Evolutionary conservation across 53 echinoderm and acorn worm genomes (phyloP).

Genomic region (Holothuria leucospilota): DNA sequence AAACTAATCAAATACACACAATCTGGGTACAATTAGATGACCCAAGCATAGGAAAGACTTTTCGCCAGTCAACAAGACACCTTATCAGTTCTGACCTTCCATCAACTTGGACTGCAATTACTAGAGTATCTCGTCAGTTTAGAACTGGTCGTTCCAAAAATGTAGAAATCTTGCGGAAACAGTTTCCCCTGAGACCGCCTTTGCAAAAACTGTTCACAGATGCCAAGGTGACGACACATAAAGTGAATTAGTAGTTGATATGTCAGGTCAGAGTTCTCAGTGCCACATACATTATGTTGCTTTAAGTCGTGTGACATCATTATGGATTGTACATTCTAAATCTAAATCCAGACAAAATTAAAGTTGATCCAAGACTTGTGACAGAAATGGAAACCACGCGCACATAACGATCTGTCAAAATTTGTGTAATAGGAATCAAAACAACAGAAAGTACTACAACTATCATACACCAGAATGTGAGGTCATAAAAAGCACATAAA

Average conservation of each 20-base stretch:
- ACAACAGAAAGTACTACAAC: slow-evolving; percentile 12
- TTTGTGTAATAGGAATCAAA: not conserved
- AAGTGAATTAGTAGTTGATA: slow-evolving; percentile 5
- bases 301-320: slow-evolving; percentile 42
- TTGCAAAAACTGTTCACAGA: slow-evolving; percentile 40
- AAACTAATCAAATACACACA: slow-evolving; percentile 14
- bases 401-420: not conserved
- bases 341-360: slow-evolving; percentile 29
- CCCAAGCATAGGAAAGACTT: not conserved
- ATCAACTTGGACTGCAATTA: slow-evolving; percentile 34
- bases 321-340: slow-evolving; percentile 22
- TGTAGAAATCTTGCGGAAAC: slow-evolving; percentile 18
- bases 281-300: slow-evolving; percentile 51
- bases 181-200: slow-evolving; percentile 32
- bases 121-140: slow-evolving; percentile 7
- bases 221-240: slow-evolving; percentile 28
- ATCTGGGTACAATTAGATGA: slow-evolving; percentile 48
- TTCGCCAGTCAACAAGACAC: not conserved
- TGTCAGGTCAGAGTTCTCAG: not conserved
- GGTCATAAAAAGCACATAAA: not conserved
- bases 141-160: not conserved
- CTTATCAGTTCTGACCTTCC: not conserved
- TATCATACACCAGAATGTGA: not conserved
- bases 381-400: slow-evolving; percentile 23
- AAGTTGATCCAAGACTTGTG: slow-evolving; percentile 28